A percentile compares a stretch with the other conserved stretches of the same genome.
These are phyloP conservation scores for Caenorhabditis plicata DNA, from an alignment of 2,888 invertebrate genomes.

Conservation along the genomic window DNA sequence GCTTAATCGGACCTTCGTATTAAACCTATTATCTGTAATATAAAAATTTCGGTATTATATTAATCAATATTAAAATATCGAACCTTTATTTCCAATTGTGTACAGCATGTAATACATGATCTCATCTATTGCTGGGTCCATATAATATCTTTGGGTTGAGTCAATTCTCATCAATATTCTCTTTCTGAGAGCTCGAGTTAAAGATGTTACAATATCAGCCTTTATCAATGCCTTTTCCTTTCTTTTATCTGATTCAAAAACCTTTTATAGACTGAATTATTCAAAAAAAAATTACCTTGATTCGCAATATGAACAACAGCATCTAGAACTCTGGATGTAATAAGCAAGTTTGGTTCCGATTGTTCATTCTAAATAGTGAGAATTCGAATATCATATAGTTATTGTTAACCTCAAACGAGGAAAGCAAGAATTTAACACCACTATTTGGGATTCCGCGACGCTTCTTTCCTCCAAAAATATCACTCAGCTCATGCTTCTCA, in stretches of 20 bases:
- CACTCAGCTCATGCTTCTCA: slow-evolving; percentile 22
- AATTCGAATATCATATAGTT: neutral
- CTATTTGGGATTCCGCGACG: slow-evolving; percentile 6
- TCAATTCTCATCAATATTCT: slow-evolving; percentile 12
- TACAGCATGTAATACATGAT: slow-evolving; percentile 14
- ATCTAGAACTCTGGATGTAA: slow-evolving; percentile 41
- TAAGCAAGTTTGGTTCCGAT: slow-evolving; percentile 24
- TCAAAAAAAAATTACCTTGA: slow-evolving; percentile 9
- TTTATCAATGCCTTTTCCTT: slow-evolving; percentile 23
- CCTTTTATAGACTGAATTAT: neutral
- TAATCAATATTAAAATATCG: neutral
- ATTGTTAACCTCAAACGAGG: slow-evolving; percentile 12
- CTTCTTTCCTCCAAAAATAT: slow-evolving; percentile 25
- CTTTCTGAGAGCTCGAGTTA: slow-evolving; percentile 12
- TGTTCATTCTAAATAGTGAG: slow-evolving; percentile 13
- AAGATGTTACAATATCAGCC: slow-evolving; percentile 9
- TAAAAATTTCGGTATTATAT: neutral
- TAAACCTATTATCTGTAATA: slow-evolving; percentile 44
- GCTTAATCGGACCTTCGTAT: slow-evolving; percentile 52
- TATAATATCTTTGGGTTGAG: neutral
- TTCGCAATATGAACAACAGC: slow-evolving; percentile 30
- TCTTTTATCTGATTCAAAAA: slow-evolving; percentile 8
- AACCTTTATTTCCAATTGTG: slow-evolving; percentile 14
- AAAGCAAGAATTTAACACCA: slow-evolving; percentile 19
- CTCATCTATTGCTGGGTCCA: slow-evolving; percentile 16